Base-by-base conservation (phyloP, 1,140 invertebrate genomes). In the Halesus radiatus region DNA sequence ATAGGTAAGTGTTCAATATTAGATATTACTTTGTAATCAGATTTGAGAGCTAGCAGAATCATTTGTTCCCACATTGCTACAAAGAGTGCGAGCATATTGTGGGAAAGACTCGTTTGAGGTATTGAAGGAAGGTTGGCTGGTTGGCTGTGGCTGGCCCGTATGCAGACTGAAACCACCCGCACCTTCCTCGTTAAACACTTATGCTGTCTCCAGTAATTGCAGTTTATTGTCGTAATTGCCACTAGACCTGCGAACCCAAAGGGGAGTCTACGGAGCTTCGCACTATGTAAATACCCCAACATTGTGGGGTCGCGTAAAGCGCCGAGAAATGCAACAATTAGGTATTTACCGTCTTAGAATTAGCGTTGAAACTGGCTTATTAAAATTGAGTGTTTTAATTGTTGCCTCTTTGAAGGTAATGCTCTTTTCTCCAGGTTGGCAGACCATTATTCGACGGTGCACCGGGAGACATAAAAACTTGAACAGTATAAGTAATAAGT, bases 141-240 rank as follows among this genome's bases (percentile, higher is more conserved):
- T 32, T 32, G 54, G 54, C 54, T n/a, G 10, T n/a, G 13, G 56
- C 8, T 7, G 56, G 56, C 56, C 56, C 56, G 68, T 72, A 52
- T 72, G 68, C 3, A 60, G 72, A 54, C 26, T 22, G 15, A 3
- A 60, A 20, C 73, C 75, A 66, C 62, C 76, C 62, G 62, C 64
- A 78, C 64, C 52, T 13, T 22, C n/a, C 23, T 78, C 64, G 76
- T 78, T 70, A 78, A 70, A 78, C 76, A 78, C 64, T 78, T 78
- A 78, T 32, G 37, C 64, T 78, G 76, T 78, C 64, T 54, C 15
- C 16, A 50, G 52, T 78, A 78, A 78, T 78, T 56, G 64, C 74
- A 76, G 74, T 62, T 76, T 77, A 66, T 53, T 26, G 76, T 23
- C 60, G 76, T 76, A 76, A 76, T 76, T 76, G 60, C 56, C 16